Evolutionary conservation across 64 coral and sea anemone species (phyloP).

Genomic region (Hydrozoanthus tunicans): DNA sequence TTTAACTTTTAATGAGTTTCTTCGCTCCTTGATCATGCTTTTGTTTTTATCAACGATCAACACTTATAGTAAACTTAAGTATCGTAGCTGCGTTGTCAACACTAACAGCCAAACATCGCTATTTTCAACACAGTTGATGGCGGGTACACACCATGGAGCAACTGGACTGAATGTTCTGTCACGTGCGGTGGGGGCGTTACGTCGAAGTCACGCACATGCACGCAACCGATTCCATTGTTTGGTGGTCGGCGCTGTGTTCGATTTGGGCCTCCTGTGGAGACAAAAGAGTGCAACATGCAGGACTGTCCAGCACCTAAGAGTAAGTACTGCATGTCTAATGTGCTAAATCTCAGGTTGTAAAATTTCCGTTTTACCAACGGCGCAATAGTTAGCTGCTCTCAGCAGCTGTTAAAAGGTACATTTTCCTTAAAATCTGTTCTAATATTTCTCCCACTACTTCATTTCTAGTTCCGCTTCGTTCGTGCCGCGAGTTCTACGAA

Average conservation of each 20-base stretch:
- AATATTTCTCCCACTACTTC: neutral
- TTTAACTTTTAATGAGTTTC: neutral
- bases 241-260: constrained; percentile 73
- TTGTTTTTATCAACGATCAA: neutral
- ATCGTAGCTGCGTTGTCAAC: no score
- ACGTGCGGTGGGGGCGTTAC: constrained; percentile 77
- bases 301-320: constrained; percentile 83
- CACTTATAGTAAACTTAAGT: neutral
- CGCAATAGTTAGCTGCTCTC: no score
- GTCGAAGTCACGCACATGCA: constrained; percentile 79
- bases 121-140: constrained; percentile 66
- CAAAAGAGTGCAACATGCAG: constrained; percentile 80
- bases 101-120: neutral
- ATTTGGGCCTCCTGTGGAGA: constrained; percentile 71
- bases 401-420: no score
- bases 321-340: constrained; percentile 16
- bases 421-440: no score
- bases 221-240: constrained; percentile 85
- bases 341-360: neutral
- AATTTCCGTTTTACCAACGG: no score
- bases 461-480: constrained; percentile 84
- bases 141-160: constrained; percentile 72
- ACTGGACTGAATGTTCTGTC: constrained; percentile 80
- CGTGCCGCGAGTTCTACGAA: constrained; percentile 88
- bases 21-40: neutral